phyloP scores from a whole-genome alignment of 2,888 invertebrate species.

The Frankliniella intonsa region DNA sequence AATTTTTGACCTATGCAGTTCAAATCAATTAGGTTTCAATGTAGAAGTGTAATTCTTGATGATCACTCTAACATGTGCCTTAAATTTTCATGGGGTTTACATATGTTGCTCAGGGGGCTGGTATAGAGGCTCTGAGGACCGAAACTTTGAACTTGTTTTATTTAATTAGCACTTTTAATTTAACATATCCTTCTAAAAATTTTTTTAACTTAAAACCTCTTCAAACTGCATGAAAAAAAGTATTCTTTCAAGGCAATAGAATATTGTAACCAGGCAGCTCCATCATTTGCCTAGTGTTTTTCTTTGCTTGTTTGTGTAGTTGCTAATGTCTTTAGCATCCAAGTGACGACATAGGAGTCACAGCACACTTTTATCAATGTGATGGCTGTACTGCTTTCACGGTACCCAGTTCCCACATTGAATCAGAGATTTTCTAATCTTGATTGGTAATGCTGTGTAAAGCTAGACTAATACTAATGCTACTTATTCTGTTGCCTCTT shows the following conservation, averaged over 20 bases:
- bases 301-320: slow-evolving; percentile 13
- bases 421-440: too few species aligned
- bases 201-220: background rate
- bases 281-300: background rate
- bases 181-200: background rate
- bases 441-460: too few species aligned
- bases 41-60: background rate
- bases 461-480: too few species aligned
- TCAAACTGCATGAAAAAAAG: background rate
- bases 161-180: background rate
- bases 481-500: too few species aligned
- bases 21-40: too few species aligned
- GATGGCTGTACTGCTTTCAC: background rate
- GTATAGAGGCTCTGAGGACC: background rate
- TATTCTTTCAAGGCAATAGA: background rate
- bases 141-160: background rate
- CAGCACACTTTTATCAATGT: background rate
- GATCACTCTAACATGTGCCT: background rate
- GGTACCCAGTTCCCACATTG: too few species aligned
- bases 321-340: slow-evolving; percentile 12
- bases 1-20: too few species aligned
- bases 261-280: background rate
- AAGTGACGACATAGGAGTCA: background rate
- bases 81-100: slow-evolving; percentile 28
- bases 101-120: background rate